phyloP scores from a whole-genome alignment of 2,113 vertebrate species.

The Indicator maculatus region DNA sequence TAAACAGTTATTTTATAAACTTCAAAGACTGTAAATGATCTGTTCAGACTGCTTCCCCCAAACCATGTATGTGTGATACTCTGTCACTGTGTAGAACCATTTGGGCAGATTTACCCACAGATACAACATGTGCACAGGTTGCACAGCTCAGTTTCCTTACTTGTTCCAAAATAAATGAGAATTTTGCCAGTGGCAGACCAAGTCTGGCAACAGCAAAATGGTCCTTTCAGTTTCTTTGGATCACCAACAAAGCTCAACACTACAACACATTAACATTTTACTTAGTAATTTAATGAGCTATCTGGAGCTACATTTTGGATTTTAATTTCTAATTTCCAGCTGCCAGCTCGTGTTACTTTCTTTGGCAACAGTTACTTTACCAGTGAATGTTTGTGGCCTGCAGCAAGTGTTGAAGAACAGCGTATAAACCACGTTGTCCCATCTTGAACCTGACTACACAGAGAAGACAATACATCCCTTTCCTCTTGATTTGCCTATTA shows the following conservation, averaged over 20 bases:
- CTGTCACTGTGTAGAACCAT: not conserved
- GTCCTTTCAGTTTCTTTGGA: conserved; percentile 9
- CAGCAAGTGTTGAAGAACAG: conserved; percentile 1
- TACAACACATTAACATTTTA: conserved; percentile 25
- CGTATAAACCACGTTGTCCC: conserved; percentile 20
- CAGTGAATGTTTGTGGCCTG: conserved; percentile 20
- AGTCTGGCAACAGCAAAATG: not conserved
- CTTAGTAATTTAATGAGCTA: not conserved
- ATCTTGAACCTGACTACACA: conserved; percentile 13
- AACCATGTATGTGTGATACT: not conserved
- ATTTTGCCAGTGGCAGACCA: not conserved
- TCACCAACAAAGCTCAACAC: not conserved
- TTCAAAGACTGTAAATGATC: conserved; percentile 24
- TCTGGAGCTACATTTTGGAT: not conserved
- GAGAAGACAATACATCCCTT: conserved; percentile 2
- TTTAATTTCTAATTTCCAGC: conserved; percentile 20
- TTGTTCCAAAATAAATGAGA: not conserved
- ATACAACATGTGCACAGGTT: not conserved
- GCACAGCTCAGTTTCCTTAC: not conserved
- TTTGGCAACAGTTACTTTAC: conserved; percentile 13
- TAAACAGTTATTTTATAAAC: conserved; percentile 35
- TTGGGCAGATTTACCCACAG: not conserved
- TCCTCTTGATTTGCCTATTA: conserved; percentile 22
- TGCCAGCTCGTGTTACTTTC: conserved; percentile 22
- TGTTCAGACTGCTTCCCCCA: not conserved